Evolutionary conservation across 1,140 invertebrate species (phyloP).

Genomic region (Elysia chlorotica): DNA sequence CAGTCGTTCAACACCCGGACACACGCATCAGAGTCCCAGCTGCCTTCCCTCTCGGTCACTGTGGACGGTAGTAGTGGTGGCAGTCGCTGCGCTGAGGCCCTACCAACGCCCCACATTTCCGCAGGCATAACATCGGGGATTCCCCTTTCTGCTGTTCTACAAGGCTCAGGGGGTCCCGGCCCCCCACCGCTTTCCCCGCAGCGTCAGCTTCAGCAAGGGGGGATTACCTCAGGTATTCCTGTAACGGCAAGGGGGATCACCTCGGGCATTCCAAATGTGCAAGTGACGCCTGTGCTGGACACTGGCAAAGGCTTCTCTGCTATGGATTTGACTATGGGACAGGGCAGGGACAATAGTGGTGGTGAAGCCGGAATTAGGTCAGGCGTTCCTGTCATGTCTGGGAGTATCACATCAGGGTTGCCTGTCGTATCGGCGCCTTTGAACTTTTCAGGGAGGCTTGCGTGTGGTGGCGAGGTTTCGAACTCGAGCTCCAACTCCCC

Average conservation of each 20-base stretch:
- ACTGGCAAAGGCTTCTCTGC: too few species aligned
- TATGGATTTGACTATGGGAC: too few species aligned
- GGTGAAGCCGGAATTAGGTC: not conserved
- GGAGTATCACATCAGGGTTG: not conserved
- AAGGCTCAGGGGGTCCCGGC: not conserved
- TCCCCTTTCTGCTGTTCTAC: not conserved
- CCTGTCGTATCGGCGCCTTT: not conserved
- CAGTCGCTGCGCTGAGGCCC: too few species aligned
- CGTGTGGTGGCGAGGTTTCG: too few species aligned
- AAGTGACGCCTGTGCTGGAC: too few species aligned
- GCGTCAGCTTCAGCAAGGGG: not conserved
- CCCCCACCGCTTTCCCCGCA: too few species aligned
- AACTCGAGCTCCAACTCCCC: too few species aligned
- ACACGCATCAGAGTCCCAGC: too few species aligned
- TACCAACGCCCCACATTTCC: not conserved
- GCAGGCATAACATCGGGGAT: slow-evolving; percentile 10
- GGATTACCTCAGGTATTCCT: not conserved
- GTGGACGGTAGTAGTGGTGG: too few species aligned
- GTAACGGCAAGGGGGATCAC: not conserved
- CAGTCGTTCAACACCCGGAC: too few species aligned
- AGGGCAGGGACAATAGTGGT: not conserved
- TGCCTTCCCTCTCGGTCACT: too few species aligned
- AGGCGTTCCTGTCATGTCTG: slow-evolving; percentile 7
- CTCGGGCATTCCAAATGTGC: not conserved
- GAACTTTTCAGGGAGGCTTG: too few species aligned